Percentiles rank a stretch among this genome's conserved stretches.
Conservation (phyloP, 2,888 invertebrate species). For the Nemotelus pantherinus region DNA sequence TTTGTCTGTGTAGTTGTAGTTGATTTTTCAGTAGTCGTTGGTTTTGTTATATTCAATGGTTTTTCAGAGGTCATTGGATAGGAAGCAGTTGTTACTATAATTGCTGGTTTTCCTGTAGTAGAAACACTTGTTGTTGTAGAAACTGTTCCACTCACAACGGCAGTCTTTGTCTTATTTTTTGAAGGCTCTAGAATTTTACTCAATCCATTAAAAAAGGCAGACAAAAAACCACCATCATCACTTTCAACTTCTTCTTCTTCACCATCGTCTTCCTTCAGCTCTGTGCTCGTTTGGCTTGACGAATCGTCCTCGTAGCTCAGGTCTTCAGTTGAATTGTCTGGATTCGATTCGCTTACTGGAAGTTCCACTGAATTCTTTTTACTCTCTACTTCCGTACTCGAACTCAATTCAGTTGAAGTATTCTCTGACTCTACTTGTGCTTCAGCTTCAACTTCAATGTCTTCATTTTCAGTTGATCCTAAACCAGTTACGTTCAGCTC, state of each 20-base stretch:
- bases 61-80: neutral
- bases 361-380: slow-evolving; percentile 53
- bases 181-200: slow-evolving; percentile 44
- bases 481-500: neutral
- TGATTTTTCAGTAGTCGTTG: neutral
- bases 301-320: neutral
- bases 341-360: neutral
- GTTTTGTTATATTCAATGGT: neutral
- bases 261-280: neutral
- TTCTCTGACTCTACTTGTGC: neutral
- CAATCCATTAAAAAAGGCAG: slow-evolving; percentile 46
- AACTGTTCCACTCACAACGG: neutral
- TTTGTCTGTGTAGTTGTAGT: neutral
- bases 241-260: slow-evolving; percentile 6
- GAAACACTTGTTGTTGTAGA: neutral
- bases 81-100: no score
- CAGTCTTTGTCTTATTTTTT: slow-evolving; percentile 18
- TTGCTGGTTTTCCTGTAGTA: no score
- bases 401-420: neutral
- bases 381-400: slow-evolving; percentile 49
- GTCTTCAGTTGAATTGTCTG: neutral
- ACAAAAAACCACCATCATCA: slow-evolving; percentile 43
- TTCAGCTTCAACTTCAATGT: neutral
- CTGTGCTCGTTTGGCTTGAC: neutral
- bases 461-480: neutral